Conservation (phyloP, 2,113 vertebrate genomes). For the Nibea albiflora region DNA sequence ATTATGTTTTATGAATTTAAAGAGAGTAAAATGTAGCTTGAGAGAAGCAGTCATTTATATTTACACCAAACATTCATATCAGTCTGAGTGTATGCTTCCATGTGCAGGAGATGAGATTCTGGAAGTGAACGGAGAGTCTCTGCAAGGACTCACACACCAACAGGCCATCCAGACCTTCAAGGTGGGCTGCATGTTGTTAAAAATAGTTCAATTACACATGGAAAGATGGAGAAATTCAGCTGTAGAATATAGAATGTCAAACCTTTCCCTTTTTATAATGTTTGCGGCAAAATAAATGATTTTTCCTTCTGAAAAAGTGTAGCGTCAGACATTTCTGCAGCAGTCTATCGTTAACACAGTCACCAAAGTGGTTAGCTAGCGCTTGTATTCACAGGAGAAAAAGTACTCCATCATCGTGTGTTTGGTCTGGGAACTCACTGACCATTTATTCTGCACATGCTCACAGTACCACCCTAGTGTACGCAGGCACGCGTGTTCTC, state of each 20-base stretch:
- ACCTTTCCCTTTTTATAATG: background rate
- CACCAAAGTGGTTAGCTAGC: no score
- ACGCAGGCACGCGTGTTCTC: no score
- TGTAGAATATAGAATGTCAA: background rate
- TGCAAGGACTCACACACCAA: constrained; percentile 95
- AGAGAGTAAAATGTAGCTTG: background rate
- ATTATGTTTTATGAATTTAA: background rate
- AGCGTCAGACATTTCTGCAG: no score
- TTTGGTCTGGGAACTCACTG: no score
- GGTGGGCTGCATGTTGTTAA: constrained; percentile 78
- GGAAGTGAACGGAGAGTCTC: constrained; percentile 96
- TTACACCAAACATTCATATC: background rate
- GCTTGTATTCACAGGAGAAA: no score
- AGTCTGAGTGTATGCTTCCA: background rate
- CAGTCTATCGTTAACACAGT: no score
- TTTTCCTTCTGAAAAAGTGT: no score
- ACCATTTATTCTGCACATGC: no score
- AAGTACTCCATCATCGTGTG: no score
- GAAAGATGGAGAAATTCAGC: background rate
- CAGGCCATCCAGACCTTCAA: constrained; percentile 98
- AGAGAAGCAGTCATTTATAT: background rate
- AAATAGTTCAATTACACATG: background rate
- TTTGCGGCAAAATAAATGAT: background rate
- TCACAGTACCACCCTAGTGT: no score
- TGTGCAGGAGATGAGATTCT: constrained; percentile 92